Evolutionary conservation across 1,140 invertebrate species (phyloP), one percentile per base, ranked within the genome.

Genomic region (Drosophila nikananu): DNA sequence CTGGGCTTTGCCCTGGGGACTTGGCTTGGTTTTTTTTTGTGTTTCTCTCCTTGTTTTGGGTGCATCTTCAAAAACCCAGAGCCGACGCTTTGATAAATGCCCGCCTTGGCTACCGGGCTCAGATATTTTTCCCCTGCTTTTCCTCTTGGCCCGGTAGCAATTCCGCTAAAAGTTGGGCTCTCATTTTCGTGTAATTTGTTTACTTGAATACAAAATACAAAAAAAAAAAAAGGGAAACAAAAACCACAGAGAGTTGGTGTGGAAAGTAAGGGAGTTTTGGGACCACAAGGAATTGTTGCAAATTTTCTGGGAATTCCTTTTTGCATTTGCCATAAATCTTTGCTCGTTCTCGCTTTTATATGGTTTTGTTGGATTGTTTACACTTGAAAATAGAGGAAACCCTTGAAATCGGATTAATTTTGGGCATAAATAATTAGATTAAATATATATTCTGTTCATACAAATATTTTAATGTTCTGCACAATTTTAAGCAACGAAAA

Each of bases 21-120:
- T 44, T 58, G 62, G 23, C 17, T 61, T 41, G 10, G 10, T 12
- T 32, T 19, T 23, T 30, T 41, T 54, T 25, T 27, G 25, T 27
- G 25, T 30, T 2, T 37, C 42, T 25, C 10, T 13, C 5, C 19
- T 30, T 41, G 21, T 51, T 52, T 49, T 49, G 55, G 60, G 57
- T 84, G 73, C 77, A 84, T 75, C 81, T 84, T 87, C 76, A 82
- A 57, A 57, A 86, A 80, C 58, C 58, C 81, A 30, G 65, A 52
- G 70, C 80, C 67, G 76, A 68, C 55, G 80, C 80, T 90, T 89
- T 84, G 84, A 90, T 90, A 90, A 90, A 87, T 90, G 81, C 75
- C 63, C 54, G 74, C 60, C 37, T 39, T 27, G 73, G 73, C 86
- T 90, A 90, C 84, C 74, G 84, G 51, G 58, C 35, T 60, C 55